phyloP scores from a whole-genome alignment of 2,888 invertebrate species.

The Drosophila fungiperda region DNA sequence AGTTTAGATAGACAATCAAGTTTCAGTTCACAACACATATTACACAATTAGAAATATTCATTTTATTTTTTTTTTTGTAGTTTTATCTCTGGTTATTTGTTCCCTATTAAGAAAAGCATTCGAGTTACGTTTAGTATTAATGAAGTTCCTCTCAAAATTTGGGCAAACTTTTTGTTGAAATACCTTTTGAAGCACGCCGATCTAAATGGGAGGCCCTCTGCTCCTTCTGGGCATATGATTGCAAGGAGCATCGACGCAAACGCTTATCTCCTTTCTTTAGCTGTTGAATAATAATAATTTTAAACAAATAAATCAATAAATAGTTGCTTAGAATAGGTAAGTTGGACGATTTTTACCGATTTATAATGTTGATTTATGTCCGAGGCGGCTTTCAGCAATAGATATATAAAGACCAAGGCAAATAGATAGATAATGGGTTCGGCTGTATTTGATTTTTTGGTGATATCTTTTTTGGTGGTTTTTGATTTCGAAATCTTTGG shows the following conservation, averaged over 20 bases:
- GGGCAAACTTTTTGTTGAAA: constrained; percentile 82
- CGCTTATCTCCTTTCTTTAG: constrained; percentile 82
- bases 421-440: constrained; percentile 84
- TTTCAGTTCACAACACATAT: constrained; percentile 54
- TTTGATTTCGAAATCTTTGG: constrained; percentile 20
- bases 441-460: constrained; percentile 79
- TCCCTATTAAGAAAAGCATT: constrained; percentile 55
- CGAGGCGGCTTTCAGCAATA: constrained; percentile 83
- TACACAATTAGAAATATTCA: constrained; percentile 35
- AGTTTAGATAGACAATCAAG: constrained; percentile 23
- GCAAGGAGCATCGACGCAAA: constrained; percentile 83
- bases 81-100: constrained; percentile 35
- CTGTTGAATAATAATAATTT: constrained; percentile 48
- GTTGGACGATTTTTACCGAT: constrained; percentile 68
- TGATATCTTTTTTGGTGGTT: constrained; percentile 61
- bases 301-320: background rate
- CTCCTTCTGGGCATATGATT: constrained; percentile 83
- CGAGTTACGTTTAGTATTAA: constrained; percentile 31
- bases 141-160: constrained; percentile 68
- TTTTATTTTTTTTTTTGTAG: constrained; percentile 11
- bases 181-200: constrained; percentile 84
- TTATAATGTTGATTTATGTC: constrained; percentile 85
- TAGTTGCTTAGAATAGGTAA: background rate
- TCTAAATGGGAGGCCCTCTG: constrained; percentile 71
- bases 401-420: constrained; percentile 83